phyloP scores from a whole-genome alignment of 2,888 invertebrate genomes.

The Digitonthophagus gazella region DNA sequence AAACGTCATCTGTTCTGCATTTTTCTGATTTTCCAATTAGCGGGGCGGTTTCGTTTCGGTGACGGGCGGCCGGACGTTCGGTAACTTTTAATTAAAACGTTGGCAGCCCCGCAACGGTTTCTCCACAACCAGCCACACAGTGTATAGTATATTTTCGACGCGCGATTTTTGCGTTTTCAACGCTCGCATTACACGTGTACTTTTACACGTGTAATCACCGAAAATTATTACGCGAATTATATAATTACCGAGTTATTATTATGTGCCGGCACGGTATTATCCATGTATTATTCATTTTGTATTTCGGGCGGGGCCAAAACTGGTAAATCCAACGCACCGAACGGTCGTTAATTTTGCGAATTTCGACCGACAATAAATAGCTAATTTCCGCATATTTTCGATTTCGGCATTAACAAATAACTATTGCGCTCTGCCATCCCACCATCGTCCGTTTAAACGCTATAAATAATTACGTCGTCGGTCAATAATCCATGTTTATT shows the following conservation, averaged over 20 bases:
- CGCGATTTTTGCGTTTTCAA: too few species aligned
- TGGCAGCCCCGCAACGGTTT: not conserved
- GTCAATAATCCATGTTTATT: not conserved
- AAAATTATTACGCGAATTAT: conserved; percentile 15
- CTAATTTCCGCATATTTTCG: conserved; percentile 9
- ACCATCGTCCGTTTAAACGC: too few species aligned
- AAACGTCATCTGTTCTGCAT: conserved; percentile 36
- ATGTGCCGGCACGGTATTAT: conserved; percentile 3
- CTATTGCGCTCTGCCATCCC: too few species aligned
- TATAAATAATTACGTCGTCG: not conserved
- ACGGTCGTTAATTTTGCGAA: conserved; percentile 7
- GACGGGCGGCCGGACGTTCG: conserved; percentile 5
- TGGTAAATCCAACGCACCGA: too few species aligned
- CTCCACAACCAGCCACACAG: too few species aligned
- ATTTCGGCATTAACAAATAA: conserved; percentile 4
- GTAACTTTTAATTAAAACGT: conserved; percentile 16
- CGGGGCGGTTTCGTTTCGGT: conserved; percentile 6
- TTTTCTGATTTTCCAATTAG: conserved; percentile 17
- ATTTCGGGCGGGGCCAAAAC: too few species aligned
- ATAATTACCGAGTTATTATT: conserved; percentile 6
- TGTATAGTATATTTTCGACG: too few species aligned
- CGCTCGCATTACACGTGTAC: not conserved
- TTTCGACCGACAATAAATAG: conserved; percentile 3
- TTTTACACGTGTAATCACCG: not conserved
- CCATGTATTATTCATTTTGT: conserved; percentile 7